phyloP scores from a whole-genome alignment of 2,888 invertebrate species.

The Antheraea assamensis region DNA sequence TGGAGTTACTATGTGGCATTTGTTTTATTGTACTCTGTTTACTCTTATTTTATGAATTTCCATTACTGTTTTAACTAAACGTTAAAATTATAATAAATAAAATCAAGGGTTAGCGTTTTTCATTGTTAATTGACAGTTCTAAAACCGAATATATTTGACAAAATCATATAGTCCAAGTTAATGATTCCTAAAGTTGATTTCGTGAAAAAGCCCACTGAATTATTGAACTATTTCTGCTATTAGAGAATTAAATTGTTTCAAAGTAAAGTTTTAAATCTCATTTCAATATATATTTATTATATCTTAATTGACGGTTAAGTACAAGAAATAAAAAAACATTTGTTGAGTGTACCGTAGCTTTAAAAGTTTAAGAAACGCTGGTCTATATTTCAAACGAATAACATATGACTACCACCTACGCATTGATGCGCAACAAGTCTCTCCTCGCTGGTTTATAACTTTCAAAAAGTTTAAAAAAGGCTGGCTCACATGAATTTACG shows the following conservation, averaged over 20 bases:
- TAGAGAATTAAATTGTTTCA: too few relatives aligned
- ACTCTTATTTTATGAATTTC: neutral
- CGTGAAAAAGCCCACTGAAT: too few relatives aligned
- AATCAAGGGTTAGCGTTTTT: neutral
- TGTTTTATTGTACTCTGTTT: too few relatives aligned
- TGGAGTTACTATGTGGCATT: too few relatives aligned
- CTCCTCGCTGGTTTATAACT: constrained; percentile 29
- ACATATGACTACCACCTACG: neutral
- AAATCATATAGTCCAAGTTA: too few relatives aligned
- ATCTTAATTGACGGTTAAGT: too few relatives aligned
- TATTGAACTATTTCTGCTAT: too few relatives aligned
- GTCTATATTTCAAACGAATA: neutral
- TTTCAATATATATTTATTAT: too few relatives aligned
- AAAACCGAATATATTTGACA: neutral
- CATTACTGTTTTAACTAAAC: neutral
- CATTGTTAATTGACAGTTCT: neutral
- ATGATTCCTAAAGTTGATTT: too few relatives aligned
- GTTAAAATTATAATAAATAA: neutral
- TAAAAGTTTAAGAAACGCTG: neutral
- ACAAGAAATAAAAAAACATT: too few relatives aligned
- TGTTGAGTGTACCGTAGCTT: neutral
- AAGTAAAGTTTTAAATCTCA: too few relatives aligned
- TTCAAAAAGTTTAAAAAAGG: constrained; percentile 17
- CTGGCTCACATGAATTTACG: neutral
- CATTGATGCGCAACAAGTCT: constrained; percentile 21